Evolutionary conservation across 2,888 invertebrate species (phyloP), one percentile per base, ranked within the genome.

Genomic region (Maniola hyperantus): DNA sequence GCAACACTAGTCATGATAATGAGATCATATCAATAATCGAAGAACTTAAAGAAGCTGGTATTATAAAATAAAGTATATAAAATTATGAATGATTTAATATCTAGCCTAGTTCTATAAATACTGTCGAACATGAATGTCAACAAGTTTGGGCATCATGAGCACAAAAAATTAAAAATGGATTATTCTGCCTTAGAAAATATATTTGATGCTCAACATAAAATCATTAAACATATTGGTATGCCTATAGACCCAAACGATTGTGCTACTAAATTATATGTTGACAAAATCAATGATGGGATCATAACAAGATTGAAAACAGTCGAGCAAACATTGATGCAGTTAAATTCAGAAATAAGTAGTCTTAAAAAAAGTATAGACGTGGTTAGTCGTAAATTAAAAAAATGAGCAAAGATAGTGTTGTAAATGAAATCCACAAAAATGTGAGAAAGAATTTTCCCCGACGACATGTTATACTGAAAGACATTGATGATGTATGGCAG

Each of bases 391-490:
- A 44, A 44, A 44, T 11, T 44, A n/a, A 44, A 44, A 44, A 44
- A 11, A 44, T 44, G 44, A 44, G 44, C 44, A 44, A 44, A 44
- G n/a, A 44, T 1, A n/a, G 44, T n/a, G 44, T 44, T 2, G 44
- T 44, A 44, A 44, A 44, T 44, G 44, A 44, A 44, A 44, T 46
- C 6, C 46, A 46, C 15, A 46, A 46, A 46, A 46, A 46, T 46
- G 46, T 46, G n/a, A 46, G 46, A 46, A 44, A 44, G n/a, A 44
- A 44, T 44, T 44, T 44, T 11, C 44, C 11, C 11, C 44, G 44
- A 44, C 44, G 44, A 44, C 44, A 44, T 44, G 44, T 44, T 44
- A 8, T 44, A 44, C 11, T 44, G 5, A 44, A 44, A 44, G 44
- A 44, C n/a, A 44, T n/a, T 2, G 44, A 44, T 44, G 44, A 44